These are phyloP conservation scores for Lepus timidus DNA, from an alignment of 2,113 vertebrate genomes.

Conservation along the genomic window DNA sequence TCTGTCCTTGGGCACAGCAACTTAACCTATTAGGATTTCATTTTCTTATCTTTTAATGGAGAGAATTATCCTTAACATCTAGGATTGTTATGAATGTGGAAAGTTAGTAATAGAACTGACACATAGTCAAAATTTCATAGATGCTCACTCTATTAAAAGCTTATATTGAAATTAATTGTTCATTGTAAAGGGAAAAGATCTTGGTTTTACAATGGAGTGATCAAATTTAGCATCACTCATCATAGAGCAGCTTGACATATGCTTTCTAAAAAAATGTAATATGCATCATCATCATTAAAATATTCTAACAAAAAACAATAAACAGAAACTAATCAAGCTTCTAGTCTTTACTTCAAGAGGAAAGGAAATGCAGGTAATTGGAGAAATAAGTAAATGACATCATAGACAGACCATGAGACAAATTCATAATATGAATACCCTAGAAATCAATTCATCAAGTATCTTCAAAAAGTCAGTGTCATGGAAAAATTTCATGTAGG, in stretches of 20 bases:
- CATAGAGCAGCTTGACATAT: not conserved
- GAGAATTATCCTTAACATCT: not conserved
- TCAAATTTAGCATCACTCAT: not conserved
- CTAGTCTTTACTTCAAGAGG: constrained; percentile 24
- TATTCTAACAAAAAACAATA: constrained; percentile 16
- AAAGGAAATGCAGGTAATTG: not conserved
- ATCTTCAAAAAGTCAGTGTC: not conserved
- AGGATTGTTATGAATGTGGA: not conserved
- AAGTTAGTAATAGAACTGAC: not conserved
- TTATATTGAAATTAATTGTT: not conserved
- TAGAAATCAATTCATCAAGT: not conserved
- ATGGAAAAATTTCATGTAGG: not conserved
- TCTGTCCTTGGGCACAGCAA: not conserved
- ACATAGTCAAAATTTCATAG: not conserved
- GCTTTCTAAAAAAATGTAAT: constrained; percentile 34
- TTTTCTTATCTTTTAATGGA: not conserved
- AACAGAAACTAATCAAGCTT: not conserved
- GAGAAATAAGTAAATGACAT: not conserved
- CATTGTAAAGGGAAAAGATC: not conserved
- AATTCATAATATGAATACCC: not conserved
- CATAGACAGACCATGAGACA: not conserved
- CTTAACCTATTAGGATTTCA: not conserved
- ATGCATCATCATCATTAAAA: not conserved
- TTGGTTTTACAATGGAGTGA: constrained; percentile 7
- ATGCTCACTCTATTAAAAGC: not conserved